Evolutionary conservation across 2,113 vertebrate species (phyloP), one percentile per base, ranked within the genome.

Genomic region (Brienomyrus brachyistius): DNA sequence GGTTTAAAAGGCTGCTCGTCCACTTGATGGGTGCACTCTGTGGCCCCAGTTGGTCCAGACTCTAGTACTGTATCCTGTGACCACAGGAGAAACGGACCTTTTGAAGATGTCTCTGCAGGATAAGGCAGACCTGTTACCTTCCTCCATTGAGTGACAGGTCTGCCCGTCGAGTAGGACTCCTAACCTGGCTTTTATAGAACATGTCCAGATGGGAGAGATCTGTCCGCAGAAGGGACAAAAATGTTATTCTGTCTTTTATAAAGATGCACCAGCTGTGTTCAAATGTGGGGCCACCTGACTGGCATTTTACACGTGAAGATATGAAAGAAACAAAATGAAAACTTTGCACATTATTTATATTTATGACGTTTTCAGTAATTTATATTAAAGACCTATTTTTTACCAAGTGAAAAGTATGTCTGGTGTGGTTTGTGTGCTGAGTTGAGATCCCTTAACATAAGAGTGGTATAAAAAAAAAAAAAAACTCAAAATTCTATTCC

Each of bases 311-410:
- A 98, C 96, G 97, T 98, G 96, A 97, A 97, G 94, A 94, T 95
- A 94, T 92, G 91, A 95, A 95, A 94, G 94, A 88, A 70, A 70
- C 62, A 31, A 66, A 66, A 70, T 1, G 62, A 94, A 13, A 91
- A 93, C 95, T 98, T 98, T 98, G 97, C 97, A 99, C 98, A 97
- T 15, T 98, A 98, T 99, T 99, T 99, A 99, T 99, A 98, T 97
- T 98, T 97, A 97, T 80, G 94, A 94, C 94, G 89, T 94, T 97
- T 97, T 97, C 95, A 95, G 93, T 99, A 98, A 98, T 98, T 99
- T 99, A 99, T 99, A 99, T 98, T 99, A 99, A 99, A 98, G 94
- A 97, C 97, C 95, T 98, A 98, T 99, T 99, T 99, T 98, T 98
- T 94, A 98, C 97, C 93, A 93, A 96, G 96, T 90, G 27, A 43